phyloP scores from a whole-genome alignment of 23 tunicate species.

The Trididemnum miniatum region DNA sequence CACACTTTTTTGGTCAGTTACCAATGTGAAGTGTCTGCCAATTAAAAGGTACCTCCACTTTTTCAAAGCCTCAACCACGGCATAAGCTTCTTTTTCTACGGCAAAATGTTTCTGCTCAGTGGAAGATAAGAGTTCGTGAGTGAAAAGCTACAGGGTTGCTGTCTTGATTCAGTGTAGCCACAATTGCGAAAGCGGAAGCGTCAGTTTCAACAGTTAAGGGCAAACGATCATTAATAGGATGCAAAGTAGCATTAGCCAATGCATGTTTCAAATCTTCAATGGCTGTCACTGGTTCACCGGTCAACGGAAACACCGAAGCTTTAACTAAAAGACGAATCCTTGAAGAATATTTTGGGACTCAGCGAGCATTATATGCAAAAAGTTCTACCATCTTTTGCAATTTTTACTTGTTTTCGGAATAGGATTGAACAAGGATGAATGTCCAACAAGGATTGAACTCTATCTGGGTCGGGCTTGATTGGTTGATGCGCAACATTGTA shows the following conservation, averaged over 20 bases:
- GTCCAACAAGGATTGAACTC: too few species aligned
- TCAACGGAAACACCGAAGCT: neutral
- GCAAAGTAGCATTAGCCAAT: constrained; percentile 14
- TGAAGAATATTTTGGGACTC: constrained; percentile 19
- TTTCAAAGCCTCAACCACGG: constrained; percentile 17
- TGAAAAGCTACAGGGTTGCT: constrained; percentile 27
- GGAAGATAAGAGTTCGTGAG: constrained; percentile 5
- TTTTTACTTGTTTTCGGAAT: too few species aligned
- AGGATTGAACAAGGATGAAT: too few species aligned
- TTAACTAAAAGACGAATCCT: constrained; percentile 4
- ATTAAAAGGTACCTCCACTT: constrained; percentile 19
- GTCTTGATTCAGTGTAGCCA: constrained; percentile 29
- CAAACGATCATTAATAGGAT: constrained; percentile 5
- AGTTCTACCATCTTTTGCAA: neutral
- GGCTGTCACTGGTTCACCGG: neutral
- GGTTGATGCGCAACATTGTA: too few species aligned
- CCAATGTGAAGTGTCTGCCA: constrained; percentile 11
- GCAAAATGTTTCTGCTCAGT: constrained; percentile 23
- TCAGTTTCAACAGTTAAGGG: constrained; percentile 42
- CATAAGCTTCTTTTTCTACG: constrained; percentile 37
- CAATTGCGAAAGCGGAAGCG: constrained; percentile 34
- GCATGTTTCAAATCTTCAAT: neutral
- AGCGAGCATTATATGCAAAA: constrained; percentile 13
- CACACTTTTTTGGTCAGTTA: constrained; percentile 40
- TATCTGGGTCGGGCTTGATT: too few species aligned